These are phyloP conservation scores for Poicephalus gulielmi DNA, from an alignment of 2,113 vertebrate genomes.

Conservation along the genomic window DNA sequence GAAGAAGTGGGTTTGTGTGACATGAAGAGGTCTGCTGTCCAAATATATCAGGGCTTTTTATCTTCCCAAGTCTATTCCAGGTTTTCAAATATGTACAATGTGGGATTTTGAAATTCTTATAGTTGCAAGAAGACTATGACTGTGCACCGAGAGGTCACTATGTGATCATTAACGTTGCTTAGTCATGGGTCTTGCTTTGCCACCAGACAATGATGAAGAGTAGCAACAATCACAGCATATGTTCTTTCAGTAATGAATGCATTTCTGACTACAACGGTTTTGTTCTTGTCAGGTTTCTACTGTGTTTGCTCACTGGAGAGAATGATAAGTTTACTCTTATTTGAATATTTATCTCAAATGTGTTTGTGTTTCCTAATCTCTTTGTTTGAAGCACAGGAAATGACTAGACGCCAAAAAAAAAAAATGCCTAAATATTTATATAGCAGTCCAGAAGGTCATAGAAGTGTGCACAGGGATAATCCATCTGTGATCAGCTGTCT, in stretches of 20 bases:
- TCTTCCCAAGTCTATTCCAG: neutral
- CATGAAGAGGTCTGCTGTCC: neutral
- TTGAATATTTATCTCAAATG: neutral
- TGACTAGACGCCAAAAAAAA: neutral
- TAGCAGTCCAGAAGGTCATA: neutral
- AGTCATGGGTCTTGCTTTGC: neutral
- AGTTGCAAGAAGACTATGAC: neutral
- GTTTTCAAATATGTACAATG: neutral
- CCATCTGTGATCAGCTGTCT: neutral
- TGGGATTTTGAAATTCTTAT: neutral
- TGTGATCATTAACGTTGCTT: neutral
- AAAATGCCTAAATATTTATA: conserved; percentile 16
- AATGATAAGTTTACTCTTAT: conserved; percentile 22
- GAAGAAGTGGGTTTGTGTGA: neutral
- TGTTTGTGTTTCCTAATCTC: conserved; percentile 2
- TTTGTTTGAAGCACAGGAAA: conserved; percentile 39
- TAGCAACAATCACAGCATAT: neutral
- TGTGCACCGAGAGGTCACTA: neutral
- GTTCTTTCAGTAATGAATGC: neutral
- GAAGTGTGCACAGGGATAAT: neutral
- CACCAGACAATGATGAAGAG: neutral
- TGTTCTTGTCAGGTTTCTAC: neutral
- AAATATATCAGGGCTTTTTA: neutral
- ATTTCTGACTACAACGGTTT: neutral
- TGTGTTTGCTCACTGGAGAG: conserved; percentile 19